phyloP scores from a whole-genome alignment of 2,113 vertebrate species.

The Labrus mixtus region DNA sequence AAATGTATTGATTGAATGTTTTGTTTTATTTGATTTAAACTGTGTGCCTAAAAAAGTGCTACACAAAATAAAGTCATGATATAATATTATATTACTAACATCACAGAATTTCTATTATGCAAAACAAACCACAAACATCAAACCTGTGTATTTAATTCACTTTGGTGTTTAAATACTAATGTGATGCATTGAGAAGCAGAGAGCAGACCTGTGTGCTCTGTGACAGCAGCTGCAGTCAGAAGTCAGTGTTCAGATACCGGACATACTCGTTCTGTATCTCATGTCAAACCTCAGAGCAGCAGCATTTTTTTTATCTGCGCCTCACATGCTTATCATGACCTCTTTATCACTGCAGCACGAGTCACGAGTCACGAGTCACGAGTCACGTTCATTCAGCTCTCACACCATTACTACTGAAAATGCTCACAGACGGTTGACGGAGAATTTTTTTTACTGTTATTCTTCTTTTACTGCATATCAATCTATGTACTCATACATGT shows the following conservation, averaged over 20 bases:
- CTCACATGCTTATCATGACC: slow-evolving; percentile 23
- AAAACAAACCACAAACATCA: neutral
- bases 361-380: slow-evolving; percentile 10
- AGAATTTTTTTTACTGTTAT: neutral
- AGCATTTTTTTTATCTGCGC: slow-evolving; percentile 50
- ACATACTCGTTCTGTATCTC: slow-evolving; percentile 39
- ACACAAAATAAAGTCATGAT: too few species aligned
- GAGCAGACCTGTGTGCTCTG: slow-evolving; percentile 23
- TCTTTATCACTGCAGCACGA: neutral
- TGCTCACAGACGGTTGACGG: slow-evolving; percentile 23
- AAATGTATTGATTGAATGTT: too few species aligned
- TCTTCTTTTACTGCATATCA: neutral
- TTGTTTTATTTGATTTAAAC: too few species aligned
- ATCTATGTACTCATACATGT: neutral
- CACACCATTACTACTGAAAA: neutral
- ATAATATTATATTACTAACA: too few species aligned
- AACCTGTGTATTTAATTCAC: neutral
- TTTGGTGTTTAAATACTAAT: slow-evolving; percentile 4
- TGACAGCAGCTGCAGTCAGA: slow-evolving; percentile 63
- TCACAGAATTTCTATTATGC: neutral
- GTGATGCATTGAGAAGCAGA: slow-evolving; percentile 9
- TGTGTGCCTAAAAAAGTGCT: too few species aligned
- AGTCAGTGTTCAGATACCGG: slow-evolving; percentile 46
- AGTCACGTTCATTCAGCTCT: slow-evolving; percentile 6
- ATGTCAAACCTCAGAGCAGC: slow-evolving; percentile 23